Evolutionary conservation across 1,140 invertebrate species (phyloP).

Genomic region (Drosophila bocki): DNA sequence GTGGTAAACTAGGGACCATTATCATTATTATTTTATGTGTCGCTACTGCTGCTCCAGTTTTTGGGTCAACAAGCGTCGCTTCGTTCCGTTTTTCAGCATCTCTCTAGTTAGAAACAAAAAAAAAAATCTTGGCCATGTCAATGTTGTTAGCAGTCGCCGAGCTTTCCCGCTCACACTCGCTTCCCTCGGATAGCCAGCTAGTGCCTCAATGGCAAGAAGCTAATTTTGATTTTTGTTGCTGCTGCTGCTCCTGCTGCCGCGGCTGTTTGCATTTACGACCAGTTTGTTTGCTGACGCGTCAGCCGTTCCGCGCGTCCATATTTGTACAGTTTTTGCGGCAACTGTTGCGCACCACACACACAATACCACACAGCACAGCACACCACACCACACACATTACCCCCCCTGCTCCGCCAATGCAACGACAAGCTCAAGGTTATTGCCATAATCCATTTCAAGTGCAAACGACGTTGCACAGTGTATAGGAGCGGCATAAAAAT

Average conservation of each 20-base stretch:
- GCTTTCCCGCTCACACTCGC: conserved; percentile 3
- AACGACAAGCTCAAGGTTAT: conserved; percentile 78
- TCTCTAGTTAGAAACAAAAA: conserved; percentile 45
- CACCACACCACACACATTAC: not conserved
- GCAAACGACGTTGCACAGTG: conserved; percentile 76
- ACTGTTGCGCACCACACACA: conserved; percentile 60
- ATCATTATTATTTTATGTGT: conserved; percentile 62
- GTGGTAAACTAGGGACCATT: conserved; percentile 26
- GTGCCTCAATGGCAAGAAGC: conserved; percentile 49
- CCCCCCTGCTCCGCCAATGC: conserved; percentile 37
- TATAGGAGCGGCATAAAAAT: conserved; percentile 31
- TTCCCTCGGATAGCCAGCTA: not conserved
- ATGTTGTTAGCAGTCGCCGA: conserved; percentile 15
- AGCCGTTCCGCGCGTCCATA: conserved; percentile 63
- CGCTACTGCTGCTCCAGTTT: conserved; percentile 56
- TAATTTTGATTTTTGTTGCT: conserved; percentile 65
- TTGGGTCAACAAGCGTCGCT: conserved; percentile 57
- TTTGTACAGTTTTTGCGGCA: conserved; percentile 76
- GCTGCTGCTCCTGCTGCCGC: conserved; percentile 22
- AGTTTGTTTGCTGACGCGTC: conserved; percentile 59
- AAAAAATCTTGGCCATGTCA: conserved; percentile 50
- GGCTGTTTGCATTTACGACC: conserved; percentile 48
- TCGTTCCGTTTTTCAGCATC: conserved; percentile 52
- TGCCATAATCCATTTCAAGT: conserved; percentile 83
- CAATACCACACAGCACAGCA: conserved; percentile 1